Conservation (phyloP, 1,140 invertebrate species). For the Berghia stephanieae region DNA sequence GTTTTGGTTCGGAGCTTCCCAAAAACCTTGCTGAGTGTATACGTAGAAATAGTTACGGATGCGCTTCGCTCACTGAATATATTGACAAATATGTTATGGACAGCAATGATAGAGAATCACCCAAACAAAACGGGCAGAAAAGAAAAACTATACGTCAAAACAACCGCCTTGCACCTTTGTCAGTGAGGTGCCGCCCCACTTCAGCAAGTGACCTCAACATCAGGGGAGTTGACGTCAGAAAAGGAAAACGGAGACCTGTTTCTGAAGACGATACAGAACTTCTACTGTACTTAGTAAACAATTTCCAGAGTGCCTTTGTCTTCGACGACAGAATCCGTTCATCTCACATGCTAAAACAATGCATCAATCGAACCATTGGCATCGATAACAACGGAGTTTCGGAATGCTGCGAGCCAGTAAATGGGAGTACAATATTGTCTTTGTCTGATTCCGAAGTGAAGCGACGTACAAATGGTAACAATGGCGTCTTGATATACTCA, state of each 20-base stretch:
- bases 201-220: background rate
- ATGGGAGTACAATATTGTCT: no score
- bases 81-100: background rate
- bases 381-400: background rate
- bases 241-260: background rate
- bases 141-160: conserved; percentile 16
- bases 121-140: background rate
- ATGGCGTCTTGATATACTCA: background rate
- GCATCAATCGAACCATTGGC: background rate
- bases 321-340: conserved; percentile 17
- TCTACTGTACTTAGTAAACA: background rate
- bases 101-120: background rate
- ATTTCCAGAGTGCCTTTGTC: conserved; percentile 11
- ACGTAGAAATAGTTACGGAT: background rate
- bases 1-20: background rate
- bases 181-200: background rate
- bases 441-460: background rate
- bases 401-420: background rate
- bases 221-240: background rate
- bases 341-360: background rate
- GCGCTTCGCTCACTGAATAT: conserved; percentile 4
- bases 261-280: conserved; percentile 7
- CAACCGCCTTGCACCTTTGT: no score
- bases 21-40: conserved; percentile 5
- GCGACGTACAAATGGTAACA: background rate